These are phyloP conservation scores for Lithophane ornitopus DNA, from an alignment of 2,888 invertebrate species.

Conservation along the genomic window DNA sequence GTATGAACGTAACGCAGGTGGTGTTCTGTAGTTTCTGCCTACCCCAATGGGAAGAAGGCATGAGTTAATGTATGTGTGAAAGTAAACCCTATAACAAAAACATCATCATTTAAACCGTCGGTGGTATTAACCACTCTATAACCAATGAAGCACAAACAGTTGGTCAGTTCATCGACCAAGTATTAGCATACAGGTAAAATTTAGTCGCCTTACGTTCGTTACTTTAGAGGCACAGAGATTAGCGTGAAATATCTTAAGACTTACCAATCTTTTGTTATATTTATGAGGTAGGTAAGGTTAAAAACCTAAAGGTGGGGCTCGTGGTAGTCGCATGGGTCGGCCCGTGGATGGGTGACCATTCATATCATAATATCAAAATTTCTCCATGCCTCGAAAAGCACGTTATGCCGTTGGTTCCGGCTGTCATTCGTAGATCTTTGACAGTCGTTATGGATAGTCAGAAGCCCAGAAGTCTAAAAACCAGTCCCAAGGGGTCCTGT, in stretches of 20 bases:
- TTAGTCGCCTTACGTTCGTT: conserved; percentile 67
- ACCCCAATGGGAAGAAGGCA: no score
- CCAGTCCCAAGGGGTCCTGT: neutral
- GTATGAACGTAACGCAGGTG: no score
- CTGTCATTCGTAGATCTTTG: no score
- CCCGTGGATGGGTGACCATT: neutral
- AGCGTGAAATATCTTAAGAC: conserved; percentile 39
- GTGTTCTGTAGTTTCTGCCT: no score
- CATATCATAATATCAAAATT: neutral
- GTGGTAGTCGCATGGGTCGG: neutral
- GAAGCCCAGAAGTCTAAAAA: neutral
- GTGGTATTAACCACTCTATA: conserved; percentile 73
- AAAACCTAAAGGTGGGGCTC: neutral
- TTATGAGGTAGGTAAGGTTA: conserved; percentile 18
- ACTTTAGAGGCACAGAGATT: conserved; percentile 57
- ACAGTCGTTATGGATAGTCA: no score
- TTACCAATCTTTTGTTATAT: conserved; percentile 23
- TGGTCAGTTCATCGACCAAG: conserved; percentile 76
- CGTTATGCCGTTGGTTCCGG: neutral
- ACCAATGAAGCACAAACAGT: conserved; percentile 72
- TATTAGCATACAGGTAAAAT: conserved; percentile 83
- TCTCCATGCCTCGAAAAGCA: neutral
- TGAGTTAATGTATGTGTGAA: neutral
- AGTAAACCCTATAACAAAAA: neutral
- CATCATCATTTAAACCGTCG: neutral